Evolutionary conservation across 2,888 invertebrate genomes (phyloP), one percentile per base, ranked within the genome.

Genomic region (Drosophila pseudotakahashii): DNA sequence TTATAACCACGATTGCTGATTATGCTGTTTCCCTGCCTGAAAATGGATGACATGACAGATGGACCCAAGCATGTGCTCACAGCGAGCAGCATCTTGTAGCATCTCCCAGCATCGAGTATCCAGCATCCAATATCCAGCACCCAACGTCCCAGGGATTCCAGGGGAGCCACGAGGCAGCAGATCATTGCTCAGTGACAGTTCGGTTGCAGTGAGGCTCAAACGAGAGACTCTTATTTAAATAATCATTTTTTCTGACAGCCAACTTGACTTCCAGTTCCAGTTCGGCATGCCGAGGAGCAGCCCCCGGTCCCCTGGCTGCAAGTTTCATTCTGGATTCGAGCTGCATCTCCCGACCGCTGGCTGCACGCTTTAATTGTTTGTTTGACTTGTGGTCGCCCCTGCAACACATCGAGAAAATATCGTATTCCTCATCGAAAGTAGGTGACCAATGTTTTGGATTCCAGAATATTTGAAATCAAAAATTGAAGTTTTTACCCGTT

Each of bases 201-300:
- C 89, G 74, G 87, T 86, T 88, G 87, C 88, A 82, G 80, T 67
- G 71, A 66, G 59, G 77, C 86, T 83, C 87, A 75, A 85, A 78
- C 75, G 78, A 80, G 79, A 81, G 68, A 79, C 84, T 86, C 84
- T 86, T 88, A 90, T 89, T 89, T 90, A 89, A 89, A 89, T 90
- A 90, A 90, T 91, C 90, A 90, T 90, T 89, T 89, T 88, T 87
- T 89, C 79, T 91, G 91, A 91, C 91, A 91, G 88, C 83, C 88
- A 86, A 90, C 89, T 90, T 90, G 91, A 91, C 91, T 91, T 91
- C 91, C 91, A 91, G 91, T 90, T 91, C 91, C 91, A 91, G 91
- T 90, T 91, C 91, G 88, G 88, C 85, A 79, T 81, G 73, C 81
- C 75, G 68, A 30, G 39, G 42, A 50, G 60, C 60, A 55, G 44